A percentile compares a stretch with the other conserved stretches of the same genome.
Evolutionary conservation across 2,888 invertebrate species (phyloP).

Genomic region (Polylopha cassiicola): DNA sequence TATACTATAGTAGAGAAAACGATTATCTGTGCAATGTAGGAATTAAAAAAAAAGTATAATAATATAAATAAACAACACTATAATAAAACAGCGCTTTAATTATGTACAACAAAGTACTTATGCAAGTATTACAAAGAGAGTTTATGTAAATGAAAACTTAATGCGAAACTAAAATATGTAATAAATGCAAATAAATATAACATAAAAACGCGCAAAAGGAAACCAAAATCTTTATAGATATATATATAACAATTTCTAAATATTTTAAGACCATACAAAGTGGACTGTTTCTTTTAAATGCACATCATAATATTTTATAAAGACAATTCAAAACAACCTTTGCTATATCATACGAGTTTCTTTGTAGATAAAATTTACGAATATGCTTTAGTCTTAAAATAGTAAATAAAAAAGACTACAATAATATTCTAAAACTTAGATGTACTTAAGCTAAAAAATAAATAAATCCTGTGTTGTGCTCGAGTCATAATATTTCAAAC

Average conservation of each 20-base stretch:
- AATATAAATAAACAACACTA: conserved; percentile 40
- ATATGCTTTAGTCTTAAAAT: conserved; percentile 13
- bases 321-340: too few species aligned
- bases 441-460: conserved; percentile 30
- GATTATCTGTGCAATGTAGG: conserved; percentile 12
- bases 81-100: conserved; percentile 58
- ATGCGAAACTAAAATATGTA: conserved; percentile 33
- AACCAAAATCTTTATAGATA: too few species aligned
- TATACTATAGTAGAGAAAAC: too few species aligned
- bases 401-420: conserved; percentile 22
- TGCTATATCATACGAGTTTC: too few species aligned
- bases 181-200: conserved; percentile 49
- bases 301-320: too few species aligned
- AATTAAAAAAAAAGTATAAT: conserved; percentile 33
- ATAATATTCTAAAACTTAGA: conserved; percentile 29
- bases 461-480: conserved; percentile 51
- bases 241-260: conserved; percentile 20
- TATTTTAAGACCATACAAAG: conserved; percentile 2
- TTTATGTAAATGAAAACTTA: conserved; percentile 30
- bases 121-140: conserved; percentile 26
- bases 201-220: too few species aligned
- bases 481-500: conserved; percentile 28
- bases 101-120: conserved; percentile 49
- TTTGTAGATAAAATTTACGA: too few species aligned
- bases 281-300: conserved; percentile 6